A percentile compares a stretch with the other conserved stretches of the same genome.
Conservation (phyloP, 2,113 vertebrate genomes). For the Melanocharis versteri region DNA sequence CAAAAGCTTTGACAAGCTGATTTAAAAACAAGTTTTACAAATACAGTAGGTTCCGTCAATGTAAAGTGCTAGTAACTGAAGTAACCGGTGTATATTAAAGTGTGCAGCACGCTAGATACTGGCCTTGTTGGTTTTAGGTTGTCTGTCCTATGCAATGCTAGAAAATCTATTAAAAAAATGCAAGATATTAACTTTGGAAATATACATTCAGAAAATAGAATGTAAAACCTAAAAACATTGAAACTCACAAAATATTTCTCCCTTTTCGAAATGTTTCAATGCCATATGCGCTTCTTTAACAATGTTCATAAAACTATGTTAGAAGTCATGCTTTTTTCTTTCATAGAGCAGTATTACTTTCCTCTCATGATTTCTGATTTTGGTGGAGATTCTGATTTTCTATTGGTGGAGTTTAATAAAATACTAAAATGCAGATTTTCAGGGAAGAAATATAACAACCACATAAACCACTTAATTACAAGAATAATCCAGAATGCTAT, state of each 20-base stretch:
- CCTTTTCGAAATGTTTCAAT: slow-evolving; percentile 13
- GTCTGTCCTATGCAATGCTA: slow-evolving; percentile 20
- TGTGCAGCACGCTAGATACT: slow-evolving; percentile 34
- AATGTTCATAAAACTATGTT: not conserved
- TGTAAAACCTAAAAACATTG: not conserved
- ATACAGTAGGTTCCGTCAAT: slow-evolving; percentile 20
- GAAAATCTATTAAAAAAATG: not conserved
- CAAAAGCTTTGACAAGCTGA: slow-evolving; percentile 61
- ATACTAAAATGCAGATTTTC: slow-evolving; percentile 23
- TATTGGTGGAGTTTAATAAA: slow-evolving; percentile 20
- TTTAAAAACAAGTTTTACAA: slow-evolving; percentile 48
- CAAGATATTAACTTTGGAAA: slow-evolving; percentile 1
- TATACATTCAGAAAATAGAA: not conserved
- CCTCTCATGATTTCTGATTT: slow-evolving; percentile 39
- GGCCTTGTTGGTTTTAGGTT: slow-evolving; percentile 55
- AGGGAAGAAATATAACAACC: slow-evolving; percentile 8
- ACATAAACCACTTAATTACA: not conserved
- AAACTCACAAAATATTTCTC: slow-evolving; percentile 8
- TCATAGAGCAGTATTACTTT: slow-evolving; percentile 11
- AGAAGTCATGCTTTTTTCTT: slow-evolving; percentile 46
- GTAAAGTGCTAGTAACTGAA: slow-evolving; percentile 25
- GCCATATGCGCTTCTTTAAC: not conserved
- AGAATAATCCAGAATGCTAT: not conserved
- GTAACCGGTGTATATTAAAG: not conserved
- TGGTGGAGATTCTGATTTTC: no score